Evolutionary conservation across 2,797 vertebrate genomes (phyloP).

Genomic region (Gambelia wislizenii): DNA sequence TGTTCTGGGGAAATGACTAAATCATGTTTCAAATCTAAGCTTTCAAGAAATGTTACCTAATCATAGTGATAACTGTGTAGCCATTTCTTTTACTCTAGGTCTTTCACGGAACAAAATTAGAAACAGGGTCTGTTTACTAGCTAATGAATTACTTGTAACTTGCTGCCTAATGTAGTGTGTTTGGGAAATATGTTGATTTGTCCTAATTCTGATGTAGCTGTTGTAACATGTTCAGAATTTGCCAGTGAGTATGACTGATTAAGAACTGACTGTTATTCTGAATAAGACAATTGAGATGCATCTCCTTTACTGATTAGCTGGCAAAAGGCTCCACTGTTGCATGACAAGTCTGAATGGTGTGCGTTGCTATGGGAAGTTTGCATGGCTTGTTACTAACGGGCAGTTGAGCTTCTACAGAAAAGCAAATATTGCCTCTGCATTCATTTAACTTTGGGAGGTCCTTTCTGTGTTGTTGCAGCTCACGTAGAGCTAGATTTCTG

Average conservation of each 20-base stretch:
- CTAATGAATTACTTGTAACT: conserved; percentile 48
- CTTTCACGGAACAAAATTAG: conserved; percentile 19
- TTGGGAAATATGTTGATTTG: conserved; percentile 10
- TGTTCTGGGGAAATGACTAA: background rate
- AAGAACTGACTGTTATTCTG: conserved; percentile 48
- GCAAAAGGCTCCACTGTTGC: conserved; percentile 59
- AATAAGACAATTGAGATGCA: conserved; percentile 45
- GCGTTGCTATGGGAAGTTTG: conserved; percentile 52
- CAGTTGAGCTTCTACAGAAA: conserved; percentile 52
- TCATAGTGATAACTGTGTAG: background rate
- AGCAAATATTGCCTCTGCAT: conserved; percentile 53
- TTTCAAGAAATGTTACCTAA: conserved; percentile 9
- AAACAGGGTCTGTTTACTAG: conserved; percentile 39
- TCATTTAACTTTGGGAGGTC: conserved; percentile 24
- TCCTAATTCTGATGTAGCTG: conserved; percentile 10
- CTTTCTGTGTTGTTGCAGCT: conserved; percentile 49
- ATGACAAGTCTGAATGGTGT: conserved; percentile 59
- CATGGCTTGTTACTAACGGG: conserved; percentile 61
- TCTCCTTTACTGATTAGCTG: conserved; percentile 32
- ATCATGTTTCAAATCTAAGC: background rate
- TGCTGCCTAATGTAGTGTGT: conserved; percentile 1
- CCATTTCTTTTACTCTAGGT: conserved; percentile 5
- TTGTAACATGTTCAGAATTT: conserved; percentile 27
- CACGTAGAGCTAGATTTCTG: conserved; percentile 24
- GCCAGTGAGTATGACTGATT: conserved; percentile 8